phyloP scores from a whole-genome alignment of 2,888 invertebrate genomes.

The Cantharis rufa region DNA sequence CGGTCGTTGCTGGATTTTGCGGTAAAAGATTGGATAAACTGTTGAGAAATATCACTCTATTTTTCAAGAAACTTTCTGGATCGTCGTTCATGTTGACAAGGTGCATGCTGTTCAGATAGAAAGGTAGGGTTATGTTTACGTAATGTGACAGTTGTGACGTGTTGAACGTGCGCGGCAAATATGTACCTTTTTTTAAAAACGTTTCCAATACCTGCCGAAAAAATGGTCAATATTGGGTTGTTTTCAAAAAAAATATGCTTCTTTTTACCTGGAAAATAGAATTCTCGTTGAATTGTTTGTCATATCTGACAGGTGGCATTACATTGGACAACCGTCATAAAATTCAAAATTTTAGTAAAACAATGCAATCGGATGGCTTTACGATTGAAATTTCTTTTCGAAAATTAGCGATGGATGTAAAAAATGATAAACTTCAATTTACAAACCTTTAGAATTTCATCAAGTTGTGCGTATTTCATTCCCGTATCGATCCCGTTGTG shows the following conservation, averaged over 20 bases:
- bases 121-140: not conserved
- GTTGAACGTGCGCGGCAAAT: not conserved
- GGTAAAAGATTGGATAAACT: slow-evolving; percentile 10
- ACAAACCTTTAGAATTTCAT: not conserved
- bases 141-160: not conserved
- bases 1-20: not conserved
- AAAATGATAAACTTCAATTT: not conserved
- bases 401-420: not conserved
- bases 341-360: not conserved
- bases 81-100: not conserved
- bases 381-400: not conserved
- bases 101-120: not conserved
- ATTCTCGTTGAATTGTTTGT: not conserved
- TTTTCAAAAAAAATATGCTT: not conserved
- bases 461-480: not conserved
- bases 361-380: not conserved
- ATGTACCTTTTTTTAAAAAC: not conserved
- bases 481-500: slow-evolving; percentile 23
- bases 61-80: not conserved
- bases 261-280: not conserved
- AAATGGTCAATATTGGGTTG: not conserved
- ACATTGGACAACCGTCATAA: not conserved
- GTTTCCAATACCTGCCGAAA: not conserved
- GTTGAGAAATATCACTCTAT: slow-evolving; percentile 4
- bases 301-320: not conserved